Conservation (phyloP, 2,888 invertebrate genomes). For the Corbicula japonica region DNA sequence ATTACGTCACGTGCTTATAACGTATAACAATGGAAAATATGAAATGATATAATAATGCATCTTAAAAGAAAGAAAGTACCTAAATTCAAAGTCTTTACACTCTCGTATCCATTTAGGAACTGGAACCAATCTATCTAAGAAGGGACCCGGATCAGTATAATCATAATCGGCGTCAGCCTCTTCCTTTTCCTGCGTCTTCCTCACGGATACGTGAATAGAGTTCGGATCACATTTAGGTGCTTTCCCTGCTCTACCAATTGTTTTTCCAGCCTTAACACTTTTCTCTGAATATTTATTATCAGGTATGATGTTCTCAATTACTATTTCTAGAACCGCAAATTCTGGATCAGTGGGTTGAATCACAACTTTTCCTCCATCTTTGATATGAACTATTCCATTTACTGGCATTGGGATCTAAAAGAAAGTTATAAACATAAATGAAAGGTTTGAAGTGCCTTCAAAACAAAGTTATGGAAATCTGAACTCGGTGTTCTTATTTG, state of each 20-base stretch:
- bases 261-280: constrained; percentile 37
- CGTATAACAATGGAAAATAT: no score
- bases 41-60: no score
- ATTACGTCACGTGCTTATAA: no score
- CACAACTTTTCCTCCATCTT: constrained; percentile 44
- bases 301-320: constrained; percentile 67
- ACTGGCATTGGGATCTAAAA: constrained; percentile 54
- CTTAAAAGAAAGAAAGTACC: constrained; percentile 37
- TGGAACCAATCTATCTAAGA: constrained; percentile 67
- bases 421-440: no score
- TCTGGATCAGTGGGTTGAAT: constrained; percentile 64
- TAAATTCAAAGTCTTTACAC: constrained; percentile 70
- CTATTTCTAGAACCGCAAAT: constrained; percentile 64
- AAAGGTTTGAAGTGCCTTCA: no score
- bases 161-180: constrained; percentile 56
- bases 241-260: constrained; percentile 49
- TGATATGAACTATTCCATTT: constrained; percentile 45
- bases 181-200: constrained; percentile 36
- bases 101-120: constrained; percentile 71
- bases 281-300: constrained; percentile 25
- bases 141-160: constrained; percentile 74
- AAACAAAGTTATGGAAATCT: no score
- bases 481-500: no score
- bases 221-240: constrained; percentile 35
- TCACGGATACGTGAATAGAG: constrained; percentile 71